Base-by-base conservation (phyloP, 2,797 vertebrate genomes). In the Takifugu rubripes region DNA sequence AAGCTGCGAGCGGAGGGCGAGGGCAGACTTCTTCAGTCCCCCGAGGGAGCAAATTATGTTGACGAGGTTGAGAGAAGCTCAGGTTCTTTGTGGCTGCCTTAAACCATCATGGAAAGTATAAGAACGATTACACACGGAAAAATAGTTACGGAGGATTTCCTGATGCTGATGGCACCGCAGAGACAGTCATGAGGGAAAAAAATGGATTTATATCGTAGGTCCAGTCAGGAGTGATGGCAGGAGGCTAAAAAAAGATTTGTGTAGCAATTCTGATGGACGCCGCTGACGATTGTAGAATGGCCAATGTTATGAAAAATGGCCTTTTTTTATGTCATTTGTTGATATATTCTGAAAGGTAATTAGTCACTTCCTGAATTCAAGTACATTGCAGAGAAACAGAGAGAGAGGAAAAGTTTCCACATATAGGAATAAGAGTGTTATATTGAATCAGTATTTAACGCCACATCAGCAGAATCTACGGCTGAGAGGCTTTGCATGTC, bases 101-200 rank as follows among this genome's bases (percentile, higher is more conserved):
- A 27, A 43, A 16, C 56, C 29, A 16, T 75, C 67, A 72, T 51
- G 57, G 72, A 72, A 72, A 79, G 25, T 46, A 51, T 52, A 61
- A 64, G 65, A 72, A 43, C 69, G 50, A 78, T 72, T 54, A 64
- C 50, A 70, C 53, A 77, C 60, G 79, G 72, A 81, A 75, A 67
- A 59, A 57, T 58, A 3, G 56, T 55, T 46, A 31, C 49, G 3
- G 5, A 26, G 62, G 52, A 70, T 76, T 52, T 72, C 49, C 51
- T 52, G 45, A 68, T 63, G 66, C 71, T 67, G 76, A 66, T 57
- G 59, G 64, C 12, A 5, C 7, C 54, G 71, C 52, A 7, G 16
- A 56, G 64, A 62, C 53, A 56, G 64, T 48, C 31, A n/a, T 52
- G 49, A 16, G 29, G 36, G 6, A 29, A 58, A 49, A 42, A 44